Percentiles rank a stretch among this genome's conserved stretches.
phyloP scores from a whole-genome alignment of 2,797 vertebrate species.

The Xenops minutus region DNA sequence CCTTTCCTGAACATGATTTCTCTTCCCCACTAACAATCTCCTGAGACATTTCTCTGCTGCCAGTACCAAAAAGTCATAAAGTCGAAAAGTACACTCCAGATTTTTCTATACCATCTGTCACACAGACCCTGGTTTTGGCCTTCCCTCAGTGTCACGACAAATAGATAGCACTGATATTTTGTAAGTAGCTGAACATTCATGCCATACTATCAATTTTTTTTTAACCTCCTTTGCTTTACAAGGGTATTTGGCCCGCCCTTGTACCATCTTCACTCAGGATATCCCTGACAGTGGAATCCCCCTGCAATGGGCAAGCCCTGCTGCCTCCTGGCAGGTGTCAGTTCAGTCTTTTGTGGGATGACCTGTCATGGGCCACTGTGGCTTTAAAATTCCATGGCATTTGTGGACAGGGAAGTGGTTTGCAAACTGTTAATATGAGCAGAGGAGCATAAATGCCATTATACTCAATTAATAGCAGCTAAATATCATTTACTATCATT shows the following conservation, averaged over 20 bases:
- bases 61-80: background rate
- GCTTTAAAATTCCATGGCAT: background rate
- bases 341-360: background rate
- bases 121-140: background rate
- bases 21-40: background rate
- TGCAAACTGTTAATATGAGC: background rate
- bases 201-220: background rate
- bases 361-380: background rate
- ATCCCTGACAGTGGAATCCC: background rate
- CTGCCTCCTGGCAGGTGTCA: background rate
- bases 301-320: fast-evolving
- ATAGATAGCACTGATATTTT: background rate
- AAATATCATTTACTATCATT: background rate
- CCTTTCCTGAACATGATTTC: background rate
- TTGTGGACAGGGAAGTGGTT: background rate
- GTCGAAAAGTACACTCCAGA: background rate
- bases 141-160: background rate
- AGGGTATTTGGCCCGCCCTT: background rate
- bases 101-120: background rate
- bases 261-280: background rate
- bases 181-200: background rate
- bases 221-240: background rate
- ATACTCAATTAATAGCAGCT: background rate
- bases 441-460: background rate
- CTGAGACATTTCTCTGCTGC: background rate